Evolutionary conservation across 2,113 vertebrate species (phyloP).

Genomic region (Planiliza haematocheilus): DNA sequence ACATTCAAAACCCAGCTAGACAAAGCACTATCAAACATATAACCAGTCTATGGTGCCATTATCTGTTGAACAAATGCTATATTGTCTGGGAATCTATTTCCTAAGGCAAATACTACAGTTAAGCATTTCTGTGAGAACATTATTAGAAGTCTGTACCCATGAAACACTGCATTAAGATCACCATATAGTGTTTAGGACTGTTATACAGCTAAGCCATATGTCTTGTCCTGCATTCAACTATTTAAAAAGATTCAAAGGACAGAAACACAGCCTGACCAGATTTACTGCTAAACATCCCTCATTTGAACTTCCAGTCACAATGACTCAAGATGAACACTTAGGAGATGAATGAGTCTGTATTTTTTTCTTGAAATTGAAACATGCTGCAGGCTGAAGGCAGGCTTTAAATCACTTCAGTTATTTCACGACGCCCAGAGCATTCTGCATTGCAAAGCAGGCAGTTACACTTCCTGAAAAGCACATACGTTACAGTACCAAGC

Average conservation of each 20-base stretch:
- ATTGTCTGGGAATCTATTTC: slow-evolving; percentile 38
- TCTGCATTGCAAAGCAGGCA: slow-evolving; percentile 19
- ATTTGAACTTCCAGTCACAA: slow-evolving; percentile 26
- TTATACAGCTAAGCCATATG: too few relatives aligned
- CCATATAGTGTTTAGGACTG: not conserved
- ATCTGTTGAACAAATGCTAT: slow-evolving; percentile 41
- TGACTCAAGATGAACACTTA: slow-evolving; percentile 30
- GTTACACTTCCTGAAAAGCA: not conserved
- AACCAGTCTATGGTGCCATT: slow-evolving; percentile 11
- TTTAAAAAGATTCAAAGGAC: slow-evolving; percentile 13
- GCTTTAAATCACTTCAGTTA: slow-evolving; percentile 47
- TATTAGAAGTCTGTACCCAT: not conserved
- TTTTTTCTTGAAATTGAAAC: slow-evolving; percentile 40
- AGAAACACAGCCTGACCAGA: slow-evolving; percentile 9
- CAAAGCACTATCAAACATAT: slow-evolving; percentile 35
- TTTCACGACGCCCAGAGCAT: slow-evolving; percentile 8
- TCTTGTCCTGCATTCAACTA: slow-evolving; percentile 8
- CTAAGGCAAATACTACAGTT: slow-evolving; percentile 18
- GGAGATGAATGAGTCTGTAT: slow-evolving; percentile 40
- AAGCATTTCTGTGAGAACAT: not conserved
- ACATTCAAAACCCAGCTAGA: slow-evolving; percentile 27
- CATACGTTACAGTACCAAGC: not conserved
- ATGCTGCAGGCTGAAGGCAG: slow-evolving; percentile 36
- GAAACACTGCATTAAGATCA: slow-evolving; percentile 4
- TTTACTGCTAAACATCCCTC: slow-evolving; percentile 34